phyloP scores from a whole-genome alignment of 2,797 vertebrate species.

The Harpagifer antarcticus region DNA sequence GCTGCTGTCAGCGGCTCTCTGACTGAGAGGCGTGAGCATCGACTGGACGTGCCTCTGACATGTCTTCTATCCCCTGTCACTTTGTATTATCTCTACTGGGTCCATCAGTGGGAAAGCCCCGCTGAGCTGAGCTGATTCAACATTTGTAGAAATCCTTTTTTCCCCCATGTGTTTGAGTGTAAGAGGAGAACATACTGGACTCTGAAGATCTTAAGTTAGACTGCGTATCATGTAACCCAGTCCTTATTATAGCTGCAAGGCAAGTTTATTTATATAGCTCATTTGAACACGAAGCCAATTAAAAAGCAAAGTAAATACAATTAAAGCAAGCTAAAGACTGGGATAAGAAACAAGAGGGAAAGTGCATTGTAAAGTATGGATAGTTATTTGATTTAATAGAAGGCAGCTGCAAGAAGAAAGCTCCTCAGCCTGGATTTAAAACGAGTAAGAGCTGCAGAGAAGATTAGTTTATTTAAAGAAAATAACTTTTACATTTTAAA shows the following conservation, averaged over 20 bases:
- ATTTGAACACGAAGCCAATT: too few relatives aligned
- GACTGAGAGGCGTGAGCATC: constrained; percentile 37
- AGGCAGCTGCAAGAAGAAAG: too few relatives aligned
- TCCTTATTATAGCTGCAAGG: neutral
- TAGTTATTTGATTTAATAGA: too few relatives aligned
- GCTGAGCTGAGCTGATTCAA: constrained; percentile 12
- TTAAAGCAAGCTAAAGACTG: too few relatives aligned
- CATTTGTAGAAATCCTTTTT: neutral
- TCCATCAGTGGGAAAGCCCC: constrained; percentile 8
- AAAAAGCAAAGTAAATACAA: too few relatives aligned
- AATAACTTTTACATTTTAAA: neutral
- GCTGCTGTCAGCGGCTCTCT: constrained; percentile 43
- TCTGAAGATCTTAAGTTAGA: neutral
- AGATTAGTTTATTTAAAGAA: too few relatives aligned
- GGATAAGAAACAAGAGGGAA: too few relatives aligned
- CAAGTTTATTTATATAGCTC: too few relatives aligned
- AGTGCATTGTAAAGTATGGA: too few relatives aligned
- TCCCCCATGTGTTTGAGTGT: neutral
- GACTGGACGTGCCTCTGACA: constrained; percentile 46
- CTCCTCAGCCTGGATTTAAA: too few relatives aligned
- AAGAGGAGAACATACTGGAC: neutral
- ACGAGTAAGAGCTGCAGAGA: too few relatives aligned
- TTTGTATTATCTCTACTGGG: constrained; percentile 37
- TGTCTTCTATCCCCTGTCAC: constrained; percentile 51
- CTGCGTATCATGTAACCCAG: neutral